Evolutionary conservation across 2,888 invertebrate genomes (phyloP).

Genomic region (Dyspetes luteomarginatus): DNA sequence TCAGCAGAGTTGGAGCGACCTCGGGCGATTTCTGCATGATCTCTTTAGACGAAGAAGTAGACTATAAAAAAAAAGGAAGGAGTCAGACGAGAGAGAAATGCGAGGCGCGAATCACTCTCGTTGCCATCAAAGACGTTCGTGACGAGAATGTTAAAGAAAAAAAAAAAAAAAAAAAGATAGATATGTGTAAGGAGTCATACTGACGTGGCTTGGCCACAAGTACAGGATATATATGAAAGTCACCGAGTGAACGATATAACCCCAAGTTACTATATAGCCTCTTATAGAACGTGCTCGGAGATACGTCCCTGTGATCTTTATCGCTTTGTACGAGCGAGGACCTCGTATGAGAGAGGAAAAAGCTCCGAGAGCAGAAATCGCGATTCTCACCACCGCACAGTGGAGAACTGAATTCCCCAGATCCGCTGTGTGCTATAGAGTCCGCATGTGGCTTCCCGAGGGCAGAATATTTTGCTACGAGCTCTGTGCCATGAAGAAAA

Average conservation of each 20-base stretch:
- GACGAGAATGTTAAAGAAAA: constrained; percentile 73
- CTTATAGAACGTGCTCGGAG: constrained; percentile 70
- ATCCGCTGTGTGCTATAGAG: constrained; percentile 32
- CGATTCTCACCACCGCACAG: constrained; percentile 36
- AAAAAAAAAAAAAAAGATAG: constrained; percentile 70
- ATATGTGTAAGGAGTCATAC: constrained; percentile 68
- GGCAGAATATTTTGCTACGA: constrained; percentile 17
- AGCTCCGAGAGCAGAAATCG: constrained; percentile 49
- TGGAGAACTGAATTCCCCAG: constrained; percentile 45
- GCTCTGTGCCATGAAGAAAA: constrained; percentile 26
- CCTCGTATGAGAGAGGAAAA: constrained; percentile 49
- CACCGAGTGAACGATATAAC: constrained; percentile 67
- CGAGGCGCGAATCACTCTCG: constrained; percentile 78
- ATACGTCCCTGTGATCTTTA: constrained; percentile 73
- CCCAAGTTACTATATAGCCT: constrained; percentile 65
- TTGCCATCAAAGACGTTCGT: constrained; percentile 81
- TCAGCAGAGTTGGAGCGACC: neutral
- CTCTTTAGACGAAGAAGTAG: constrained; percentile 30
- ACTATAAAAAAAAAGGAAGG: constrained; percentile 57
- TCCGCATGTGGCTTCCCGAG: constrained; percentile 30
- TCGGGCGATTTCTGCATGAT: neutral
- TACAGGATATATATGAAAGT: constrained; percentile 16
- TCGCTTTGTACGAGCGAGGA: constrained; percentile 69
- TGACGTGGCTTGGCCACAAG: constrained; percentile 45
- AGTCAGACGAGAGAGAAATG: constrained; percentile 56